A percentile compares a stretch with the other conserved stretches of the same genome.
Evolutionary conservation across 2,888 invertebrate species (phyloP).

Genomic region (Coecobrya sp.): DNA sequence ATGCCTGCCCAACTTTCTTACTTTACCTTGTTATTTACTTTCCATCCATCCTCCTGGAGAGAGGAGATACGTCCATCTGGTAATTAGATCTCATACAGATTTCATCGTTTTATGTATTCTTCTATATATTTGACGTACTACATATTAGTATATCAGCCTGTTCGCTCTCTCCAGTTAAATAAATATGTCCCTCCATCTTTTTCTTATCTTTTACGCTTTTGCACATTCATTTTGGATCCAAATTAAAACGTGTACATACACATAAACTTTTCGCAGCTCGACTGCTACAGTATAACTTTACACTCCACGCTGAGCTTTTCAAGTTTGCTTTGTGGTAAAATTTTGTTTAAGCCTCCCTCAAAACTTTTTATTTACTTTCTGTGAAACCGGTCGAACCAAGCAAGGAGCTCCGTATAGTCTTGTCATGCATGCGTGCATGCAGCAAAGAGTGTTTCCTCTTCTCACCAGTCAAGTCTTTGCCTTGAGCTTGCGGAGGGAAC

Average conservation of each 20-base stretch:
- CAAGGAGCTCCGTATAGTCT: not conserved
- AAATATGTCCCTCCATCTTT: not conserved
- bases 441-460: slow-evolving; percentile 34
- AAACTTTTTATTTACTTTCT: slow-evolving; percentile 33
- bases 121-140: not conserved
- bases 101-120: not conserved
- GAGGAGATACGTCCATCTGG: slow-evolving; percentile 16
- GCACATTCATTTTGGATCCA: not conserved
- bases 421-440: slow-evolving; percentile 5
- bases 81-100: slow-evolving; percentile 44
- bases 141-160: not conserved
- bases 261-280: slow-evolving; percentile 4
- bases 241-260: slow-evolving; percentile 27
- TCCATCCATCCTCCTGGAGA: not conserved
- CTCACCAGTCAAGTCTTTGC: slow-evolving; percentile 40
- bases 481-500: not conserved
- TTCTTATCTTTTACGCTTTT: slow-evolving; percentile 1
- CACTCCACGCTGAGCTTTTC: not conserved
- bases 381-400: not conserved
- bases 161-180: not conserved
- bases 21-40: slow-evolving; percentile 1
- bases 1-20: slow-evolving; percentile 15
- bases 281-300: not conserved
- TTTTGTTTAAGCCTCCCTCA: not conserved
- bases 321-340: slow-evolving; percentile 29